phyloP scores from a whole-genome alignment of 2,888 invertebrate species.

The Hecatera dysodea region DNA sequence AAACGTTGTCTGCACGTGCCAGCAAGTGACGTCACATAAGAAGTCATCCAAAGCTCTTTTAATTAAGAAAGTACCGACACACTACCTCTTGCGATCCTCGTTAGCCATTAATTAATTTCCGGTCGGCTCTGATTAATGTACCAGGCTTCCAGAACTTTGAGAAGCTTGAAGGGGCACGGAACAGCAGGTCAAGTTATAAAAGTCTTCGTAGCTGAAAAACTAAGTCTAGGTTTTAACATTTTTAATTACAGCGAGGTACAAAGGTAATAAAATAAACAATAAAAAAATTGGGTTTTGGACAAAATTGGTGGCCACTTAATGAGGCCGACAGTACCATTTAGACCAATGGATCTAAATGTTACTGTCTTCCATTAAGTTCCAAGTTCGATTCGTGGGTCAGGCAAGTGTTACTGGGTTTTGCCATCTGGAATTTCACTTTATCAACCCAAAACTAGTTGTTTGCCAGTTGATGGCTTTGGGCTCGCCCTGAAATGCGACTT shows the following conservation, averaged over 20 bases:
- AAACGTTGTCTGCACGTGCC: slow-evolving; percentile 1
- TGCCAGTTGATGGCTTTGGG: too few relatives aligned
- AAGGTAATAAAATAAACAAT: neutral
- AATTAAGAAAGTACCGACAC: slow-evolving; percentile 50
- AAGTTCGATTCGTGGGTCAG: neutral
- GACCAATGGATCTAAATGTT: neutral
- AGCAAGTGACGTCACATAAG: slow-evolving; percentile 39
- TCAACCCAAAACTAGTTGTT: too few relatives aligned
- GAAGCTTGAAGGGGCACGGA: neutral
- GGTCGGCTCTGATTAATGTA: slow-evolving; percentile 38
- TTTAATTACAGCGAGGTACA: slow-evolving; percentile 18
- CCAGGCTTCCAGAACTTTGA: slow-evolving; percentile 30
- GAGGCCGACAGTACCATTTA: too few relatives aligned
- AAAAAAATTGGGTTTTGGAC: neutral
- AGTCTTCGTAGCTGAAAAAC: neutral
- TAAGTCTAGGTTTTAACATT: neutral
- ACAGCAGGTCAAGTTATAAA: slow-evolving; percentile 20
- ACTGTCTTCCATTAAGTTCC: neutral
- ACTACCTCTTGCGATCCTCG: slow-evolving; percentile 39
- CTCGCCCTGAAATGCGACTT: too few relatives aligned
- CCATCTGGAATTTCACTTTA: neutral
- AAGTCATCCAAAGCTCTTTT: slow-evolving; percentile 44
- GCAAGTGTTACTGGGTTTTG: neutral
- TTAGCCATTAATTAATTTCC: slow-evolving; percentile 57
- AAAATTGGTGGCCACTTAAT: too few relatives aligned